A percentile compares a stretch with the other conserved stretches of the same genome.
Evolutionary conservation across 2,888 invertebrate species (phyloP).

Genomic region (Torymus texanus): DNA sequence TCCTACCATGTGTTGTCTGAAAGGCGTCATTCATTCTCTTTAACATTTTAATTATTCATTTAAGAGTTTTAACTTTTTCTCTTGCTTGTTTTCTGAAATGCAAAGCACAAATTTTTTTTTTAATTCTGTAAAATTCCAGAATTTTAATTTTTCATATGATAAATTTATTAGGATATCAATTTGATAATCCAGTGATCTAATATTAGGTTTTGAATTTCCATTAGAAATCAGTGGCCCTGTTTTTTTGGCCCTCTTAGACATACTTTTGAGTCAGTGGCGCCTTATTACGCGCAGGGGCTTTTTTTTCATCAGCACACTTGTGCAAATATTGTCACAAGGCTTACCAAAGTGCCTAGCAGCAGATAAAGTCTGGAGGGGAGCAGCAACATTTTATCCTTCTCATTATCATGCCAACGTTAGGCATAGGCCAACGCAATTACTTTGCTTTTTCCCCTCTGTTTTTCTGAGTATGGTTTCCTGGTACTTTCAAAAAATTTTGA

Average conservation of each 20-base stretch:
- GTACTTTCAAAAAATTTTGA: slow-evolving; percentile 58
- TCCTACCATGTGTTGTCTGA: neutral
- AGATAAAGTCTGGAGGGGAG: slow-evolving; percentile 47
- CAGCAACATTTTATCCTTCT: slow-evolving; percentile 25
- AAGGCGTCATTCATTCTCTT: neutral
- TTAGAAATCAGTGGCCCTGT: too few relatives aligned
- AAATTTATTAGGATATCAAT: too few relatives aligned
- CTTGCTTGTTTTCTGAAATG: neutral
- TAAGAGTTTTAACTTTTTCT: neutral
- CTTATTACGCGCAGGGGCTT: neutral
- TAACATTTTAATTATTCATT: neutral
- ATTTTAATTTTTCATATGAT: too few relatives aligned
- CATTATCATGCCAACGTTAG: slow-evolving; percentile 29
- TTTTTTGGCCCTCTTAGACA: slow-evolving; percentile 26
- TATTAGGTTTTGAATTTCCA: too few relatives aligned
- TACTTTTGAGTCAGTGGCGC: neutral
- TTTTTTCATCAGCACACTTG: slow-evolving; percentile 62
- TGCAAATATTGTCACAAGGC: slow-evolving; percentile 67
- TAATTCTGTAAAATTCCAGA: too few relatives aligned
- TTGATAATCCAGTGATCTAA: too few relatives aligned
- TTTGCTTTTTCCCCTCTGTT: slow-evolving; percentile 2
- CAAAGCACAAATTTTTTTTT: neutral
- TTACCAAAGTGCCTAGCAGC: slow-evolving; percentile 62
- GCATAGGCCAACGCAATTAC: slow-evolving; percentile 12
- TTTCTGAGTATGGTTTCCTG: slow-evolving; percentile 21